A percentile compares a stretch with the other conserved stretches of the same genome.
phyloP scores from a whole-genome alignment of 2,888 invertebrate species.

The Dioctria rufipes region DNA sequence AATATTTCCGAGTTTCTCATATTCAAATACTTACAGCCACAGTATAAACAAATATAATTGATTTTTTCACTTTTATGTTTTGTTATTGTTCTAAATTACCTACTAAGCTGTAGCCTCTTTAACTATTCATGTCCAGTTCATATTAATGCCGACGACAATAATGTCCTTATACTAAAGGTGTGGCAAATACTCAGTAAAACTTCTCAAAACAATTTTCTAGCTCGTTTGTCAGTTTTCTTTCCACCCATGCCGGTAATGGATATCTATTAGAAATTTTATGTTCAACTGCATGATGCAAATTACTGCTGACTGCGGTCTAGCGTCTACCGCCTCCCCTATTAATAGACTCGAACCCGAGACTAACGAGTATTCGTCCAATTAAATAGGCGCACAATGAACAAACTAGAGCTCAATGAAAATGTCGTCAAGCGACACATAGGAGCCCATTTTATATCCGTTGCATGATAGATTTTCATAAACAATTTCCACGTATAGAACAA shows the following conservation, averaged over 20 bases:
- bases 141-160: too few species aligned
- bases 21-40: too few species aligned
- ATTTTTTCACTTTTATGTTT: too few species aligned
- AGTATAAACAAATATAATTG: too few species aligned
- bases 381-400: slow-evolving; percentile 9
- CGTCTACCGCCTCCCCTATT: not conserved
- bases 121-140: too few species aligned
- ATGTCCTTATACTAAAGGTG: too few species aligned
- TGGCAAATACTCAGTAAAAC: too few species aligned
- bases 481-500: not conserved
- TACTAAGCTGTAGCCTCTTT: too few species aligned
- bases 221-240: not conserved
- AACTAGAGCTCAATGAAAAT: slow-evolving; percentile 17
- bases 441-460: slow-evolving; percentile 4
- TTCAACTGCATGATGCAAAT: not conserved
- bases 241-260: not conserved
- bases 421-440: not conserved
- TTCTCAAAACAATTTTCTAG: not conserved
- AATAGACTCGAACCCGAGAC: not conserved
- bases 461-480: slow-evolving; percentile 42
- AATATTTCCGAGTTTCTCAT: too few species aligned
- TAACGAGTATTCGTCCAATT: slow-evolving; percentile 14
- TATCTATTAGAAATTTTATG: not conserved
- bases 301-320: not conserved
- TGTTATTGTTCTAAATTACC: too few species aligned